A percentile compares a stretch with the other conserved stretches of the same genome.
phyloP scores from a whole-genome alignment of 2,797 vertebrate genomes.

The Arctocebus calabarensis region DNA sequence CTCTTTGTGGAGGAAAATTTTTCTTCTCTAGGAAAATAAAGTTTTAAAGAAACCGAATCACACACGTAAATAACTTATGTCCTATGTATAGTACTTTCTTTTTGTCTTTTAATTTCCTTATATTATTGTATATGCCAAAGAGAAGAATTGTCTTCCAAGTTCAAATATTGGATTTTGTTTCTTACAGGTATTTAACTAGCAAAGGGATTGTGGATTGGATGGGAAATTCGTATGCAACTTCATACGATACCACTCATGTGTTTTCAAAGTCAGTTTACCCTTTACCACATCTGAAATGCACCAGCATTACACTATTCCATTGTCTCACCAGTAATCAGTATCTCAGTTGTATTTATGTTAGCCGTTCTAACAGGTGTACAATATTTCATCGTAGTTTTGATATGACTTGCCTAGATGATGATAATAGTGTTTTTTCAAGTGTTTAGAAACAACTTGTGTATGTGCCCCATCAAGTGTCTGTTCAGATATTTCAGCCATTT shows the following conservation, averaged over 20 bases:
- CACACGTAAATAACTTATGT: background rate
- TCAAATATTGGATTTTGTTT: background rate
- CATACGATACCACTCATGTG: too few species aligned
- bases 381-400: background rate
- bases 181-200: background rate
- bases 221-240: background rate
- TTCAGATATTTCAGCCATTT: background rate
- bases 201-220: background rate
- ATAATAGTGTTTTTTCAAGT: background rate
- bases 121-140: fast-evolving
- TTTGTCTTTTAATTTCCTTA: background rate
- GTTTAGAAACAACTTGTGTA: background rate
- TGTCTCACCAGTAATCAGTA: background rate
- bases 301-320: background rate
- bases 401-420: background rate
- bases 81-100: background rate
- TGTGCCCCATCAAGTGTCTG: background rate
- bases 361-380: background rate
- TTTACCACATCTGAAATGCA: background rate
- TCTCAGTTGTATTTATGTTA: background rate
- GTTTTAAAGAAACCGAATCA: background rate
- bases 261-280: background rate
- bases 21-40: background rate
- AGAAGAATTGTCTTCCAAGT: background rate
- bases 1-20: background rate